Conservation (phyloP, 2,888 invertebrate genomes). For the Nomada ruficornis region DNA sequence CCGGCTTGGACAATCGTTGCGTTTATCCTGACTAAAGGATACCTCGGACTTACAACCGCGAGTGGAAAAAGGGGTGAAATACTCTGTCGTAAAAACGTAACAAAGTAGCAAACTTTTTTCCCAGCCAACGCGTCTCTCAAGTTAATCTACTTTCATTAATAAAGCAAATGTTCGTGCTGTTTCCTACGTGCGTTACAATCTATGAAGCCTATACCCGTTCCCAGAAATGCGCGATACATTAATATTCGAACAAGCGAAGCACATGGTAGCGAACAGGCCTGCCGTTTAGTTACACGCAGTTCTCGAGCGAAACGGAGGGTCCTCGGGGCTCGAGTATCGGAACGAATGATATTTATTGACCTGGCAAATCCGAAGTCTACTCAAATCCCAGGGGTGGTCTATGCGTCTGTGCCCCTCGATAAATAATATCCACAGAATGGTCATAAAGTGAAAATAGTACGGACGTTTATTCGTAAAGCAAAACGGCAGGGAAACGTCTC, state of each 20-base stretch:
- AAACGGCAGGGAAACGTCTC: slow-evolving; percentile 53
- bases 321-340: slow-evolving; percentile 82
- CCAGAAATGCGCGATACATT: not conserved
- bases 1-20: slow-evolving; percentile 64
- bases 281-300: slow-evolving; percentile 76
- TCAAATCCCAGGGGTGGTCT: slow-evolving; percentile 83
- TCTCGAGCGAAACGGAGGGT: slow-evolving; percentile 62
- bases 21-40: slow-evolving; percentile 58
- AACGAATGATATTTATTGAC: slow-evolving; percentile 84
- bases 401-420: slow-evolving; percentile 72
- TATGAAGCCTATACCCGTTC: not conserved
- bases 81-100: slow-evolving; percentile 27
- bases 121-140: too few relatives aligned
- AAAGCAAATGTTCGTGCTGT: too few relatives aligned
- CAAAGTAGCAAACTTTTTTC: not conserved
- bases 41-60: slow-evolving; percentile 43
- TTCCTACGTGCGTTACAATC: not conserved
- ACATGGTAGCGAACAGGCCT: slow-evolving; percentile 74
- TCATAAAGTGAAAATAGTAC: slow-evolving; percentile 77
- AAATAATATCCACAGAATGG: slow-evolving; percentile 76
- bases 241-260: slow-evolving; percentile 66
- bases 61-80: slow-evolving; percentile 41
- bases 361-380: slow-evolving; percentile 81
- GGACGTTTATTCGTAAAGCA: slow-evolving; percentile 57
- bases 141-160: too few relatives aligned